A percentile compares a stretch with the other conserved stretches of the same genome.
These are phyloP conservation scores for Rhagonycha lutea DNA, from an alignment of 2,888 invertebrate genomes.

Conservation along the genomic window DNA sequence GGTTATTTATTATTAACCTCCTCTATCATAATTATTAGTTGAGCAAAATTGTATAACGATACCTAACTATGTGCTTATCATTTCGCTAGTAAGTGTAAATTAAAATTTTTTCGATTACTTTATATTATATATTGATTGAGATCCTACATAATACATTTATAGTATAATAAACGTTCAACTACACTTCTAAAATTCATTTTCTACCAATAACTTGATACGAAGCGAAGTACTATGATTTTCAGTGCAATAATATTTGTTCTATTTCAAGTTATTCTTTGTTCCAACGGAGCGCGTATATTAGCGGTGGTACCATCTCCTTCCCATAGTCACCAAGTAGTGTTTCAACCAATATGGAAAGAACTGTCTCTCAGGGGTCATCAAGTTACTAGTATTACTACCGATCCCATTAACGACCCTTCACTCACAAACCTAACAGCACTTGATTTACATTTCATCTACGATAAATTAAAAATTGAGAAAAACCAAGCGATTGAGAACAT, in stretches of 20 bases:
- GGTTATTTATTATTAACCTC: too few relatives aligned
- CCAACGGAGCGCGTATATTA: neutral
- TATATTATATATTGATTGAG: too few relatives aligned
- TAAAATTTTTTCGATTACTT: too few relatives aligned
- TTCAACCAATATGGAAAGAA: neutral
- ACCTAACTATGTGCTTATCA: too few relatives aligned
- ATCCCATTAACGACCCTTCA: neutral
- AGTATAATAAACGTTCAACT: too few relatives aligned
- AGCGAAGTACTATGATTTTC: neutral
- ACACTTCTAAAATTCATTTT: too few relatives aligned
- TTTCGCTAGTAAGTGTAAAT: too few relatives aligned
- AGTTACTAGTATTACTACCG: neutral
- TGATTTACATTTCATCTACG: neutral
- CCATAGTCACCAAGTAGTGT: neutral
- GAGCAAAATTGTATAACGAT: too few relatives aligned
- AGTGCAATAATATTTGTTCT: neutral
- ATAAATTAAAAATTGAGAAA: neutral
- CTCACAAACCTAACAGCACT: neutral
- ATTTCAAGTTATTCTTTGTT: neutral
- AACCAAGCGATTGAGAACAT: neutral
- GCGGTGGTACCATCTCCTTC: neutral
- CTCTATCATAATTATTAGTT: too few relatives aligned
- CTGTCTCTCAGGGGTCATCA: neutral
- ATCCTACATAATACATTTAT: too few relatives aligned
- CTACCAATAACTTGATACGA: too few relatives aligned